A percentile compares a stretch with the other conserved stretches of the same genome.
phyloP scores from a whole-genome alignment of 2,113 vertebrate genomes.

The Camelus bactrianus region DNA sequence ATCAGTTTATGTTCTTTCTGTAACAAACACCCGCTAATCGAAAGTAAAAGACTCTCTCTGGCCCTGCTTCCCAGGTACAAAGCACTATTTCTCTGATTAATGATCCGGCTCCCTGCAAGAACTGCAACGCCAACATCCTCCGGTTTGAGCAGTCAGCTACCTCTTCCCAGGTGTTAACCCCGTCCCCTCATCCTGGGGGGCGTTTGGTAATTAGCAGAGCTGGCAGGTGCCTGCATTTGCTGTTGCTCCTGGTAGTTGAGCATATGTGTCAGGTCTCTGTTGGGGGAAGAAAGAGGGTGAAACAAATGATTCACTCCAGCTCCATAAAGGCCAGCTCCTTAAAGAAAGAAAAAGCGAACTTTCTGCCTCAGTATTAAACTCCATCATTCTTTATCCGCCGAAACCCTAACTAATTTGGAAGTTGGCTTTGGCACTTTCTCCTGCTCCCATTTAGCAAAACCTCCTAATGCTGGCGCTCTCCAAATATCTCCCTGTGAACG shows the following conservation, averaged over 20 bases:
- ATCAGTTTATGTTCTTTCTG: constrained; percentile 50
- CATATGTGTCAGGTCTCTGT: constrained; percentile 72
- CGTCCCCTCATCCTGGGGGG: constrained; percentile 16
- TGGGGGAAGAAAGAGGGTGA: constrained; percentile 32
- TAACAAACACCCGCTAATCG: constrained; percentile 34
- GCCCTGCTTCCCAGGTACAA: constrained; percentile 59
- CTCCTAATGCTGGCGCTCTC: neutral
- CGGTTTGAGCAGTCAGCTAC: constrained; percentile 57
- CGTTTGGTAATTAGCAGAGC: constrained; percentile 69
- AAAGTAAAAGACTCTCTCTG: constrained; percentile 59
- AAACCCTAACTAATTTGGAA: neutral
- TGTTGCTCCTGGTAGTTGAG: constrained; percentile 57
- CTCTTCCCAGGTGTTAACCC: constrained; percentile 72
- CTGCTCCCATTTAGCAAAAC: neutral
- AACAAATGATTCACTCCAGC: constrained; percentile 56
- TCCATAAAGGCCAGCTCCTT: constrained; percentile 69
- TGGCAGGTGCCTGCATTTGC: constrained; percentile 67
- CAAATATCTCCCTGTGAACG: neutral
- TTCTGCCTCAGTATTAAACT: neutral
- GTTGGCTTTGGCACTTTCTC: neutral
- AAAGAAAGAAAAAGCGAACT: constrained; percentile 29
- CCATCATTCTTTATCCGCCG: neutral
- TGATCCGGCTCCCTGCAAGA: constrained; percentile 60
- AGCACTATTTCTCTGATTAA: constrained; percentile 74
- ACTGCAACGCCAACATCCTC: constrained; percentile 26